Base-by-base conservation (phyloP, 2,888 invertebrate genomes). In the Eristalis intricaria region DNA sequence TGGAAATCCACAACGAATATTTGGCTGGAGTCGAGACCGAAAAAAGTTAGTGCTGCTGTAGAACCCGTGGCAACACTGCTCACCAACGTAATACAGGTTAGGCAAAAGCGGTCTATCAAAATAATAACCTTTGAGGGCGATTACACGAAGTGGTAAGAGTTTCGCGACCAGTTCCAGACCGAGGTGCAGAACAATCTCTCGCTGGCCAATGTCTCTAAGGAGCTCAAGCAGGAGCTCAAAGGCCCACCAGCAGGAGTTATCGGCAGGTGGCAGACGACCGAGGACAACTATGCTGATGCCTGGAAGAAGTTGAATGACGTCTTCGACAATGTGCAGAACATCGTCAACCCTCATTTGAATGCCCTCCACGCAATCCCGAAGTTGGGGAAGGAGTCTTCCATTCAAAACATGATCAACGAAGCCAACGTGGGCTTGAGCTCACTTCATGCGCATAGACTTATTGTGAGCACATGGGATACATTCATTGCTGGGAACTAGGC, bases 391-490 rank as follows among this genome's bases (percentile, higher is more conserved):
- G n/a, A 32, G 8, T 26, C 22, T 13, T 26, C 23, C 8, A 61
- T 63, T n/a, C 22, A 63, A 2, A 63, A 63, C 11, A 22, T 73
- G 32, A 60, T 73, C 5, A 73, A 73, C 29, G 63, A 61, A 35
- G 38, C 65, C 5, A 64, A 74, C 13, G 65, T 56, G 8, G 64
- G 65, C 26, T n/a, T 74, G n/a, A 65, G 32, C n/a, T 64, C 74
- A 1, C 58, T 73, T 13, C 63, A 50, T 11, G 50, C 32, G 7
- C 22, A 65, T n/a, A 35, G 35, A 11, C 1, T 32, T 1, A 63
- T 43, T 10, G 50, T 32, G 0, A n/a, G 4, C 4, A 22, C 50
- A 1, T 64, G 65, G 64, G 65, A 74, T 35, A 56, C 70, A 4
- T 26, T 70, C 15, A 38, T 60, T n/a, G 70, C 0, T 70, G 70